Conservation (phyloP, 2,797 vertebrate species). For the Fundulus diaphanus region DNA sequence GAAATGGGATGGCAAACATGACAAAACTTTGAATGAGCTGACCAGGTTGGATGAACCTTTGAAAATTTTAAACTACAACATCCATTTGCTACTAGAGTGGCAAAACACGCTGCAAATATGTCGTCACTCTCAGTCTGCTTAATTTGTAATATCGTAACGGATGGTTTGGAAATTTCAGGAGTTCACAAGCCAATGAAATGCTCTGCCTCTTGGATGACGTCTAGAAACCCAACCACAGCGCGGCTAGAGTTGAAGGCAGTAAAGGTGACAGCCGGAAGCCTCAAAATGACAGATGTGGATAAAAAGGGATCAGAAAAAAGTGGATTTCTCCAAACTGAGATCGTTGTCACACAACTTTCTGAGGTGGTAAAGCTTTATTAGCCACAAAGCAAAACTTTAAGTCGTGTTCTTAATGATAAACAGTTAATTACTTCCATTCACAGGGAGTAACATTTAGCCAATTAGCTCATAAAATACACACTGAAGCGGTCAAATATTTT, state of each 20-base stretch:
- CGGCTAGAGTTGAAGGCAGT: not conserved
- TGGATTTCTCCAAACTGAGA: not conserved
- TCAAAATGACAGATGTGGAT: not conserved
- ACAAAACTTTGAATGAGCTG: conserved; percentile 20
- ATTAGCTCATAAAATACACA: too few species aligned
- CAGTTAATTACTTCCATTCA: conserved; percentile 4
- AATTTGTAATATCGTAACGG: not conserved
- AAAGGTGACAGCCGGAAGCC: not conserved
- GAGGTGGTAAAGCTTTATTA: not conserved
- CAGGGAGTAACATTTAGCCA: not conserved
- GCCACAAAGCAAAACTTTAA: not conserved
- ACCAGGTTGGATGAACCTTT: conserved; percentile 20
- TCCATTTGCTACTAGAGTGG: not conserved
- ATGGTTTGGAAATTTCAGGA: not conserved
- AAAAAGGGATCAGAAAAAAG: not conserved
- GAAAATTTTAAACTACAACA: not conserved
- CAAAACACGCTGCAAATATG: not conserved
- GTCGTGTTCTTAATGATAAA: not conserved
- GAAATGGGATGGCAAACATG: conserved; percentile 8
- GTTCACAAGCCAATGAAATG: not conserved
- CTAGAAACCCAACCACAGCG: not conserved
- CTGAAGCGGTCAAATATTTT: too few species aligned
- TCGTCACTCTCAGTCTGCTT: not conserved
- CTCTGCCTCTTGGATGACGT: not conserved
- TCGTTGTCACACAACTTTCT: not conserved